Base-by-base conservation (phyloP, 2,113 vertebrate species). In the Beaufortia kweichowensis region DNA sequence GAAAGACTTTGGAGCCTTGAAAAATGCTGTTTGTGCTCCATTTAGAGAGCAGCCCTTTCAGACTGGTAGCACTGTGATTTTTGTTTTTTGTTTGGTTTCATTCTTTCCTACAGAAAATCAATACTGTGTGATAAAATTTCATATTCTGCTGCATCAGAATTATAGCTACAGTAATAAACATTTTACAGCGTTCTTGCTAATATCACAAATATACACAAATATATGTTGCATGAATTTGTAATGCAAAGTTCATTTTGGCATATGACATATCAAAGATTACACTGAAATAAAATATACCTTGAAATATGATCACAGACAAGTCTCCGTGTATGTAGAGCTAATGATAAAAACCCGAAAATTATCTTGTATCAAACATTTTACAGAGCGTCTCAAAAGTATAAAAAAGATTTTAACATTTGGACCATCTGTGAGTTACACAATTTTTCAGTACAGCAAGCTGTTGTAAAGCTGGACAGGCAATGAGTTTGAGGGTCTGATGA, bases 41-140 rank as follows among this genome's bases (percentile, higher is more conserved):
- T n/a, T 15, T 67, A n/a, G 31, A 78, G 43, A 75, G 62, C 64
- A 59, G 29, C 23, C 5, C 55, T 73, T 72, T 62, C 46, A 23
- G 43, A 56, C 33, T 31, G 4, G 64, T 68, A 63, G 73, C 81
- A 75, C 78, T 77, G 60, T 66, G 50, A 72, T 60, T 66, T 69
- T 62, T 31, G 35, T 10, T 39, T 39, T 4, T 39, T 11, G 11
- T 10, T 39, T n/a, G n/a, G 29, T 46, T 64, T 60, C n/a, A 39
- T 35, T 63, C 17, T 77, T 77, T 68, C 14, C 35, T 33, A 77
- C 29, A 10, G 72, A 29, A 73, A 71, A 39, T 10, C 67, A 24
- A 33, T 35, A 21, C 29, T 65, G 50, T 82, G 62, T 76, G n/a
- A 41, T 15, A 33, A 60, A 55, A 10, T 26, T 71, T 66, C 75